These are phyloP conservation scores for Hyles lineata DNA, from an alignment of 2,888 invertebrate genomes.

Conservation along the genomic window DNA sequence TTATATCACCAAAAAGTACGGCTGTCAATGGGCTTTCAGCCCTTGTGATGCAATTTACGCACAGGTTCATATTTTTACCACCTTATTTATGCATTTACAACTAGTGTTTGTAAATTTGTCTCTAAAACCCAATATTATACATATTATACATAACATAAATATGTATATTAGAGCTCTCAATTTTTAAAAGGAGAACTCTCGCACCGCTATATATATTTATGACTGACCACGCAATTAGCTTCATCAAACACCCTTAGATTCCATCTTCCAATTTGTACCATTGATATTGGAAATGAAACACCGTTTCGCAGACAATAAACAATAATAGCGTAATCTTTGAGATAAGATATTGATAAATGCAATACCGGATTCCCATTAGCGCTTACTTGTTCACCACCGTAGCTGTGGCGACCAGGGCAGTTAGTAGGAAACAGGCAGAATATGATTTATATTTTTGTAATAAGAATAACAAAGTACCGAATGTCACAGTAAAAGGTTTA, in stretches of 20 bases:
- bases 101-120: too few species aligned
- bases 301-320: constrained; percentile 7
- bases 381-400: constrained; percentile 4
- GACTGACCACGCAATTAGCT: neutral
- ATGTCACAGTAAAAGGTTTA: too few species aligned
- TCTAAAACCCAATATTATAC: too few species aligned
- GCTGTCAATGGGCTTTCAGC: too few species aligned
- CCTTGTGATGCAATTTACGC: too few species aligned
- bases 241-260: neutral
- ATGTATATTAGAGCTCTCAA: too few species aligned
- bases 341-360: constrained; percentile 18
- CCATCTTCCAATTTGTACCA: neutral
- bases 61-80: too few species aligned
- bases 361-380: constrained; percentile 17
- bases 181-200: neutral
- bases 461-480: too few species aligned
- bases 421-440: neutral
- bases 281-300: neutral
- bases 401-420: neutral
- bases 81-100: too few species aligned
- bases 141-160: too few species aligned
- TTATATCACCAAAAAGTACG: too few species aligned
- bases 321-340: constrained; percentile 10
- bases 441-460: too few species aligned
- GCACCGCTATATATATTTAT: neutral